phyloP scores from a whole-genome alignment of 2,797 vertebrate genomes.

The Arnoldichthys spilopterus region DNA sequence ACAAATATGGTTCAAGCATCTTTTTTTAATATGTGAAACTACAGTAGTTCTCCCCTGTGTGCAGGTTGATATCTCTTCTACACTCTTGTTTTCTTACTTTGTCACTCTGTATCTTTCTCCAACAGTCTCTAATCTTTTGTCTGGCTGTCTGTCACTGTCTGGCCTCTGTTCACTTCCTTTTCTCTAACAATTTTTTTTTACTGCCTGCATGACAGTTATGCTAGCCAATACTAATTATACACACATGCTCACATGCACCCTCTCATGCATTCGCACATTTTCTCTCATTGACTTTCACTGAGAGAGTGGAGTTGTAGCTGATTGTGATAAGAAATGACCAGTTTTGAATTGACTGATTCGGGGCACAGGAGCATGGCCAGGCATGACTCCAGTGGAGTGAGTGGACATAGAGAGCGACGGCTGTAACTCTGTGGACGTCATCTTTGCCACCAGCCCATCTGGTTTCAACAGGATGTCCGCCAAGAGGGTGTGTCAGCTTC shows the following conservation, averaged over 20 bases:
- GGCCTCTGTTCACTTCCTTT: background rate
- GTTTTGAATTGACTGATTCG: background rate
- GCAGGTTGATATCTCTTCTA: slow-evolving; percentile 28
- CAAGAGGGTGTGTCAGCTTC: slow-evolving; percentile 69
- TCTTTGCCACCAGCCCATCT: background rate
- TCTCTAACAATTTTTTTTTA: background rate
- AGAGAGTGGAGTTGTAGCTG: background rate
- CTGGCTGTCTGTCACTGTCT: background rate
- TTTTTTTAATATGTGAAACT: background rate
- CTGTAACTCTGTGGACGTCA: background rate
- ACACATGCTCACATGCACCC: background rate
- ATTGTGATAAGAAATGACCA: background rate
- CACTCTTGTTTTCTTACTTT: background rate
- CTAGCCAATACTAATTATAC: background rate
- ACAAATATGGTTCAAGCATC: background rate
- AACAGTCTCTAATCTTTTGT: background rate
- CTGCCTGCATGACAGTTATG: background rate
- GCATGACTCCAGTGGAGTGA: background rate
- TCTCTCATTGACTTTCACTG: background rate
- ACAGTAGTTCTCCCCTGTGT: background rate
- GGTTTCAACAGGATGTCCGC: slow-evolving; percentile 56
- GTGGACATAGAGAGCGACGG: too few species aligned
- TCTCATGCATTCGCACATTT: slow-evolving; percentile 1
- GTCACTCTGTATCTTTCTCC: background rate
- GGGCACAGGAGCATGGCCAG: background rate